phyloP scores from a whole-genome alignment of 2,888 invertebrate genomes.

The Apodemia duryi region DNA sequence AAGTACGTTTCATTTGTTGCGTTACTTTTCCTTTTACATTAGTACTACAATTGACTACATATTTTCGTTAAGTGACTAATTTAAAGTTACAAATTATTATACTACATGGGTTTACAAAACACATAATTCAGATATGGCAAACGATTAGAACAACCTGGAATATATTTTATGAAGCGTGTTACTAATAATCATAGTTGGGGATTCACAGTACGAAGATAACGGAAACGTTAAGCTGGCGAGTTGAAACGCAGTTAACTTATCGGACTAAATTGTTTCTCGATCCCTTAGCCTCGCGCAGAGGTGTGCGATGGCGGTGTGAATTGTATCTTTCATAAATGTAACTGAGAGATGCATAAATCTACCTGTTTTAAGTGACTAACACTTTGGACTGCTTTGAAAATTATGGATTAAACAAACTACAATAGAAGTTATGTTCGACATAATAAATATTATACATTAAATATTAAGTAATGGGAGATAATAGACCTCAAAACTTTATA shows the following conservation, averaged over 20 bases:
- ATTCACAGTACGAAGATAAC: conserved; percentile 50
- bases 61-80: too few species aligned
- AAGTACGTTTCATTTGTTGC: too few species aligned
- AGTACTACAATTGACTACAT: too few species aligned
- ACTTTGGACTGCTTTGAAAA: neutral
- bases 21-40: too few species aligned
- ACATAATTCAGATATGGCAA: too few species aligned
- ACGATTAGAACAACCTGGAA: neutral
- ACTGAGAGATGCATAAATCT: neutral
- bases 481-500: too few species aligned
- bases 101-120: too few species aligned
- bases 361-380: neutral
- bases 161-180: neutral
- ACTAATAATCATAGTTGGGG: conserved; percentile 32
- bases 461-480: too few species aligned
- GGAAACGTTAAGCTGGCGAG: conserved; percentile 38
- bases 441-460: too few species aligned
- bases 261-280: conserved; percentile 48
- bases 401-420: too few species aligned
- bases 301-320: conserved; percentile 24
- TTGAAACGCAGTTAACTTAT: conserved; percentile 60
- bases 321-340: conserved; percentile 21
- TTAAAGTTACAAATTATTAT: too few species aligned
- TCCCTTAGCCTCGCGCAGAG: conserved; percentile 33
- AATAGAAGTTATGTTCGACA: too few species aligned